A percentile compares a stretch with the other conserved stretches of the same genome.
Evolutionary conservation across 1,140 invertebrate genomes (phyloP).

Genomic region (Neotoxoptera formosana): DNA sequence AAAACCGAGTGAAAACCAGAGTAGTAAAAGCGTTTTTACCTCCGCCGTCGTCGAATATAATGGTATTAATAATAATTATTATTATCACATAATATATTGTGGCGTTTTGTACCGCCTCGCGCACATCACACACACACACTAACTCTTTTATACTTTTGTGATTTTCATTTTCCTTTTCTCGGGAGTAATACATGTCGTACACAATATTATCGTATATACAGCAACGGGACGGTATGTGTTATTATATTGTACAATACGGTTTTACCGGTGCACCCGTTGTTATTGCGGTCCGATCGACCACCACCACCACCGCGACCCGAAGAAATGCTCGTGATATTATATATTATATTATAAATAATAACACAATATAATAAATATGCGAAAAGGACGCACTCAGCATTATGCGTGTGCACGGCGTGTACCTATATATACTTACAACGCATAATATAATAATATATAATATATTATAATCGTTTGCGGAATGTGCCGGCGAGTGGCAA

Average conservation of each 20-base stretch:
- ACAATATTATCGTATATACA: too few relatives aligned
- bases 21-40: conserved; percentile 19
- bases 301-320: too few relatives aligned
- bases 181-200: background rate
- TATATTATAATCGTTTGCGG: background rate
- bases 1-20: conserved; percentile 24
- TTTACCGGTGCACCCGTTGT: background rate
- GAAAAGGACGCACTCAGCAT: background rate
- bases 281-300: background rate
- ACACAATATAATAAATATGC: background rate
- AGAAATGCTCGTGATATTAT: background rate
- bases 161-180: conserved; percentile 30
- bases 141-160: background rate
- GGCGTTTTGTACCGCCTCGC: background rate
- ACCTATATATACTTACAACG: too few relatives aligned
- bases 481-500: background rate
- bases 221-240: too few relatives aligned
- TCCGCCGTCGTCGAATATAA: conserved; percentile 3
- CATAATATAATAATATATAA: background rate
- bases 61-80: conserved; percentile 20
- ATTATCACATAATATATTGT: too few relatives aligned
- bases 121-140: too few relatives aligned
- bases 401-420: background rate
- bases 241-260: background rate
- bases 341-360: background rate